Conservation (phyloP, 2,113 vertebrate species). For the Festucalex cinctus region DNA sequence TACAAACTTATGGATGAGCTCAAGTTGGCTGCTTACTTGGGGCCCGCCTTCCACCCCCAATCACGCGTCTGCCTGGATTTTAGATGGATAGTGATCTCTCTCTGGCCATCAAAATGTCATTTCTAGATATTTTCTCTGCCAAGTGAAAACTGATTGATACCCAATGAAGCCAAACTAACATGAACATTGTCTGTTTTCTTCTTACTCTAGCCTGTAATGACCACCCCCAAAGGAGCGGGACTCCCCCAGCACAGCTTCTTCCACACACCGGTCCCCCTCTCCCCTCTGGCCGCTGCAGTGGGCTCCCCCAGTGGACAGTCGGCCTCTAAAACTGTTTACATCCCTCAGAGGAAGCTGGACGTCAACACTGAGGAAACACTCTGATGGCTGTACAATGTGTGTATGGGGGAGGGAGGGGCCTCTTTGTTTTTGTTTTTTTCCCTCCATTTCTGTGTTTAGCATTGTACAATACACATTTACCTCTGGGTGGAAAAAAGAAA, state of each 20-base stretch:
- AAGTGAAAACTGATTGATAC: background rate
- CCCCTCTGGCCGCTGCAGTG: constrained; percentile 55
- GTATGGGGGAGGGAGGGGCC: background rate
- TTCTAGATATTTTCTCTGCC: too few relatives aligned
- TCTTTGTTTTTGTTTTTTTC: background rate
- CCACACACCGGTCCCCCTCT: constrained; percentile 77
- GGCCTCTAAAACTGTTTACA: constrained; percentile 66
- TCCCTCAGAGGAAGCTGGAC: constrained; percentile 87
- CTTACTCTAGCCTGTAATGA: constrained; percentile 70
- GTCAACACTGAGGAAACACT: constrained; percentile 74
- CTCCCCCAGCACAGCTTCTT: constrained; percentile 80
- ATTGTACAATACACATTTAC: constrained; percentile 20
- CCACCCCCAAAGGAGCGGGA: constrained; percentile 76
- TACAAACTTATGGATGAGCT: too few relatives aligned
- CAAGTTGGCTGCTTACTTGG: too few relatives aligned
- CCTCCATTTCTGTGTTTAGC: background rate
- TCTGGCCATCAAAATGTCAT: too few relatives aligned
- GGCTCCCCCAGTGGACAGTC: constrained; percentile 42
- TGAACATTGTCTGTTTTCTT: background rate
- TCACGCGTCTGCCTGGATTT: too few relatives aligned
- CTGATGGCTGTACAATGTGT: background rate
- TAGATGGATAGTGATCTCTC: too few relatives aligned
- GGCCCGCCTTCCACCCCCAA: too few relatives aligned
- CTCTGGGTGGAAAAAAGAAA: constrained; percentile 1
- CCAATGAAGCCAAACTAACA: background rate